These are phyloP conservation scores for Australoheros facetus DNA, from an alignment of 2,797 vertebrate genomes.

Conservation along the genomic window DNA sequence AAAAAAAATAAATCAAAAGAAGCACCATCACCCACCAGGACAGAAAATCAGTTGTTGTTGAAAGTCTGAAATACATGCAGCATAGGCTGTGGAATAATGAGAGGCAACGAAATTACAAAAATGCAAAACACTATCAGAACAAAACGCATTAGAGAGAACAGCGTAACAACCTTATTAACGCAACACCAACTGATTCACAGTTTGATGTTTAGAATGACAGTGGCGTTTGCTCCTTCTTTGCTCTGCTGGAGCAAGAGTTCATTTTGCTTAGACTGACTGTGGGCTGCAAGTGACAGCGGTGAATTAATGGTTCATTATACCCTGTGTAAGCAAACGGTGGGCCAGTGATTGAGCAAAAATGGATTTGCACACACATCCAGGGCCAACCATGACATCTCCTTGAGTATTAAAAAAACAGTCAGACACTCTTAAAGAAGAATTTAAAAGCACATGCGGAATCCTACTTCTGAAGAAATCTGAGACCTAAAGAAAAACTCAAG, in stretches of 20 bases:
- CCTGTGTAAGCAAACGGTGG: conserved; percentile 75
- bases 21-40: background rate
- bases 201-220: conserved; percentile 18
- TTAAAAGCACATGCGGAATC: conserved; percentile 21
- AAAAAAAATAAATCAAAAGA: background rate
- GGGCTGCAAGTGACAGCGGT: conserved; percentile 69
- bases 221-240: conserved; percentile 47
- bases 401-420: conserved; percentile 50
- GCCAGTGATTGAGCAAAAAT: conserved; percentile 67
- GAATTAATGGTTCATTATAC: conserved; percentile 82
- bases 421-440: conserved; percentile 19
- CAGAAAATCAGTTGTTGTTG: conserved; percentile 18
- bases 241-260: conserved; percentile 63
- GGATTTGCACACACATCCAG: conserved; percentile 64
- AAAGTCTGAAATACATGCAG: conserved; percentile 30
- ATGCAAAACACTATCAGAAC: conserved; percentile 48
- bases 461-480: conserved; percentile 41
- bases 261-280: conserved; percentile 68
- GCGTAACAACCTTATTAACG: conserved; percentile 30
- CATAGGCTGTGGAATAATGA: conserved; percentile 24
- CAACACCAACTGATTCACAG: conserved; percentile 15
- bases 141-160: conserved; percentile 23
- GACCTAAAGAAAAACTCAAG: conserved; percentile 35
- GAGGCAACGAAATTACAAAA: conserved; percentile 35
- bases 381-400: conserved; percentile 70